Evolutionary conservation across 64 coral and sea anemone genomes (phyloP), one percentile per base, ranked within the genome.

Genomic region (Porites lutea): DNA sequence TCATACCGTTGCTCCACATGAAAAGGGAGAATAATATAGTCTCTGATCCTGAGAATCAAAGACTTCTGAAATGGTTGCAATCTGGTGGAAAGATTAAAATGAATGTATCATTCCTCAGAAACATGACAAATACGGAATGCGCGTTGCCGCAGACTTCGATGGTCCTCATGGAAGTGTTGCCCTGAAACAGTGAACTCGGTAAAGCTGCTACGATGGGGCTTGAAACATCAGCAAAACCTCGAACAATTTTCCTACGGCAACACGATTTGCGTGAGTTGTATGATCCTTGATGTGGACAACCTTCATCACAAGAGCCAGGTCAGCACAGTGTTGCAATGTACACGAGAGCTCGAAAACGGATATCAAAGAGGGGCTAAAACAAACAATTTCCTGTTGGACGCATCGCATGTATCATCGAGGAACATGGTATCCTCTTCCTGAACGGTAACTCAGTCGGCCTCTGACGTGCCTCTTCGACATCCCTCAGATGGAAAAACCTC

Each of bases 391-490:
- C 53, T 88, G 92, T 76, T 70, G 77, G 19, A 86, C 66, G 15
- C 62, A 79, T 93, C 27, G 27, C 27, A 37, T 37, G 27, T 37
- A 37, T 37, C 27, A 37, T 37, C 27, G 27, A 37, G 27, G 27
- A 37, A 37, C 27, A 37, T 37, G 91, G 83, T 87, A 93, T 52
- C 83, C 86, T 12, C 63, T 88, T 5, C 92, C 92, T 48, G 75
- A 93, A 10, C 86, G 67, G n/a, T 16, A 59, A 10, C 27, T 74
- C n/a, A 3, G 27, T 37, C 27, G 27, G 27, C 27, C 27, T 37
- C 27, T 37, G 0, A 37, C 27, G 27, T 37, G 20, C 60, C 81
- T 86, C 20, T 27, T 50, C 65, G 60, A 88, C 58, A 60, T 93
- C 3, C 92, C 92, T 47, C 43, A 46, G 8, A 81, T 82, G 63